These are phyloP conservation scores for Proteles cristata DNA, from an alignment of 2,113 vertebrate species.

Conservation along the genomic window DNA sequence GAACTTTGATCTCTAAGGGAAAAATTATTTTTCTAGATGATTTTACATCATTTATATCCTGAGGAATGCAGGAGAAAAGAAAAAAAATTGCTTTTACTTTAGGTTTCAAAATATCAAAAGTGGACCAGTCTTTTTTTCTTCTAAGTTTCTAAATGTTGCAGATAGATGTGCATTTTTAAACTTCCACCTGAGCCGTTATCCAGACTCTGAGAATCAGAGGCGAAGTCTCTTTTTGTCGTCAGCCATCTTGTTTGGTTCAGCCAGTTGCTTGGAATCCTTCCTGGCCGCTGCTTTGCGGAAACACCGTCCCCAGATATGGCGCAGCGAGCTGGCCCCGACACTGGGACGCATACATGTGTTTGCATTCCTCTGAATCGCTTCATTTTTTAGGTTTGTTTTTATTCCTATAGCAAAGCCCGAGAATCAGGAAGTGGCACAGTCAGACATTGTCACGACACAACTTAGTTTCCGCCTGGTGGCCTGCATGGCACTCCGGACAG, in stretches of 20 bases:
- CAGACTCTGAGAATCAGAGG: neutral
- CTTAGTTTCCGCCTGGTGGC: neutral
- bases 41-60: neutral
- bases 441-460: neutral
- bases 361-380: neutral
- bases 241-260: neutral
- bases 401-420: neutral
- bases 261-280: neutral
- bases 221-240: neutral
- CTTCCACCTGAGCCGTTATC: neutral
- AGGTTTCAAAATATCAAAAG: neutral
- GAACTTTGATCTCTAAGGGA: neutral
- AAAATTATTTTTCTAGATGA: neutral
- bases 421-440: neutral
- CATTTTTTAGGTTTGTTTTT: neutral
- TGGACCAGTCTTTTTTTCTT: neutral
- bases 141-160: neutral
- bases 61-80: neutral
- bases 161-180: neutral
- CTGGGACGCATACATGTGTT: fast-evolving
- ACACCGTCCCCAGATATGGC: fast-evolving
- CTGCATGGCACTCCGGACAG: fast-evolving
- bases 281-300: neutral
- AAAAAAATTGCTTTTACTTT: neutral
- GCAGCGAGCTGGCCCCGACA: neutral